Evolutionary conservation across 2,797 vertebrate species (phyloP).

Genomic region (Clarias fuscus): DNA sequence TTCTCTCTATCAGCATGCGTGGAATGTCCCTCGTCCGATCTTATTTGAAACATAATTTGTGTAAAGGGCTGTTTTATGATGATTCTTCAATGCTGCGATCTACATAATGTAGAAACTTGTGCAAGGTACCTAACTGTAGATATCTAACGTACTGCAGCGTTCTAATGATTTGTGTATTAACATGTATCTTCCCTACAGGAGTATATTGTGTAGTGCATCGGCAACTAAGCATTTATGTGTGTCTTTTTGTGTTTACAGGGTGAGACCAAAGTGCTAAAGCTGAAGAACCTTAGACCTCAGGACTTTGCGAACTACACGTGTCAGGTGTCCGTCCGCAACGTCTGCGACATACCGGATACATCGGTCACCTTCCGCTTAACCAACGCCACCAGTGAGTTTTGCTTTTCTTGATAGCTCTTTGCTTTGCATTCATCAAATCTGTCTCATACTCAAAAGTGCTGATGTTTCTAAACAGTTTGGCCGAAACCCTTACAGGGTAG

Average conservation of each 20-base stretch:
- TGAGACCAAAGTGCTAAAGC: constrained; percentile 96
- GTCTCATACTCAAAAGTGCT: not conserved
- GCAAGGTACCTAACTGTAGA: too few species aligned
- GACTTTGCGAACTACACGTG: constrained; percentile 96
- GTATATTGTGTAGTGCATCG: not conserved
- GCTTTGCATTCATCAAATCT: not conserved
- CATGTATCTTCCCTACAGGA: too few species aligned
- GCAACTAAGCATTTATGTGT: not conserved
- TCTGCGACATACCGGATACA: constrained; percentile 93
- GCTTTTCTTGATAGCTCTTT: constrained; percentile 1
- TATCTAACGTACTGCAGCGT: too few species aligned
- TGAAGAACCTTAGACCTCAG: constrained; percentile 93
- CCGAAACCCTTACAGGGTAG: too few species aligned
- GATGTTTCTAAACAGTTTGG: not conserved
- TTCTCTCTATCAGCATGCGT: too few species aligned
- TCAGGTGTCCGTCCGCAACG: constrained; percentile 95
- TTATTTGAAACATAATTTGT: too few species aligned
- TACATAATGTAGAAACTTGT: too few species aligned
- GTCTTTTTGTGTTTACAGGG: constrained; percentile 73
- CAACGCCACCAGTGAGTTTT: constrained; percentile 85
- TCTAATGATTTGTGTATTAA: too few species aligned
- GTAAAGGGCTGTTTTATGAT: too few species aligned
- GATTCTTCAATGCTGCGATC: too few species aligned
- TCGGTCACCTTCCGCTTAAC: constrained; percentile 93
- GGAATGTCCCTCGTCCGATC: too few species aligned